These are phyloP conservation scores for Pseudochirops cupreus DNA, from an alignment of 2,797 vertebrate genomes.

Conservation along the genomic window DNA sequence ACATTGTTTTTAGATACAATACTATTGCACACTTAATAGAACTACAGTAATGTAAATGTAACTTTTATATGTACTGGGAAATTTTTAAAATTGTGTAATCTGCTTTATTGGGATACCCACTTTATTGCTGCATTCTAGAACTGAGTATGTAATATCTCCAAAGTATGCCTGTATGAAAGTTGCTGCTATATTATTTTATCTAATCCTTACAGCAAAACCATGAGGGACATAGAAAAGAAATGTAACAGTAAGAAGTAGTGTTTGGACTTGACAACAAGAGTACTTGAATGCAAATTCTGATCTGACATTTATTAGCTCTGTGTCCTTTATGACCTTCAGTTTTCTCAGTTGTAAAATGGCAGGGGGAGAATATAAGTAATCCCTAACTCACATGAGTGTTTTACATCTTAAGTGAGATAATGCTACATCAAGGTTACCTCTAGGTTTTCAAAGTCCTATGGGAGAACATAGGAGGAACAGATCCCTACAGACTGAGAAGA, in stretches of 20 bases:
- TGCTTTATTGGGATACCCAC: neutral
- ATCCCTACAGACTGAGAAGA: neutral
- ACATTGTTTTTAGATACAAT: neutral
- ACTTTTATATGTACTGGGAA: neutral
- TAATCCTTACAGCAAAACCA: neutral
- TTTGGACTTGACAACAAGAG: neutral
- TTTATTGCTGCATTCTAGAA: neutral
- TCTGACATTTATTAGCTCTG: neutral
- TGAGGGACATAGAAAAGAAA: neutral
- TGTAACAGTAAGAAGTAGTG: neutral
- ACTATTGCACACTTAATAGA: neutral
- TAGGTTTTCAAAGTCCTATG: neutral
- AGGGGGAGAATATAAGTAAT: neutral
- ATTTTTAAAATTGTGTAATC: neutral
- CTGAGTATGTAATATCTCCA: neutral
- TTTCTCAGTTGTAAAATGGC: neutral
- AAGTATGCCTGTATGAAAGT: neutral
- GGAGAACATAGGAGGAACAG: neutral
- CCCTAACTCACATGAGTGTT: neutral
- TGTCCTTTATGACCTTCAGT: neutral
- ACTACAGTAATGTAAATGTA: neutral
- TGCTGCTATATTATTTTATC: neutral
- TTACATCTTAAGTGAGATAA: neutral
- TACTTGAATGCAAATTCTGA: neutral
- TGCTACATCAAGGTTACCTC: neutral